Evolutionary conservation across 1,140 invertebrate genomes (phyloP), one percentile per base, ranked within the genome.

Genomic region (Brachionus rubens): DNA sequence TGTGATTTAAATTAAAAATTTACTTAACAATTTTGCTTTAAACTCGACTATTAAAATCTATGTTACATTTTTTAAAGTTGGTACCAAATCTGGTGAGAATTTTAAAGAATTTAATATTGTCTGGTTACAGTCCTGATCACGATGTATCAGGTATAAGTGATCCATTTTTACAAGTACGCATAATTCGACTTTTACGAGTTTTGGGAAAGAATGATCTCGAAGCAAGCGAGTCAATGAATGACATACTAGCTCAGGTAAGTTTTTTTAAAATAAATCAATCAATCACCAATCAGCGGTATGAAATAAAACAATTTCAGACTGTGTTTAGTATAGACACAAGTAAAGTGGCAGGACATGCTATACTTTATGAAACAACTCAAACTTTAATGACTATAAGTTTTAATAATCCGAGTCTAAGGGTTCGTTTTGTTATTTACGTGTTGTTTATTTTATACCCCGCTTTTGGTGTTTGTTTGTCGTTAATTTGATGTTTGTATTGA

Each of bases 101-200:
- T 7, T 36, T 99, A 80, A 99, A 99, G 86, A 98, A 98, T 86
- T 86, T 99, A 40, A 96, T 99, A 77, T 88, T 98, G 86, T 93
- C 94, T 70, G 96, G 96, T 24, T 99, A 99, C 86, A 99, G 96
- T 36, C 96, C 96, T 9, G 97, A 99, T 84, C 96, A 99, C 84
- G 97, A 99, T 86, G 96, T 99, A n/a, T 96, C 93, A 78, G 96
- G 97, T 54, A 93, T 99, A 12, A 97, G 93, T 79, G 97, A 99
- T 87, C 97, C 97, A 56, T 99, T 99, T 85, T 87, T 99, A 77
- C 96, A 99, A 89, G 91, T 93, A 86, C 98, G 98, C 88, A 97
- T 99, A 80, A 87, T 99, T 67, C 90, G 93, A 77, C 87, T 99
- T 0, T 84, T 99, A 33, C 87, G 96, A 80, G 93, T 99, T 81